Percentiles rank a stretch among this genome's conserved stretches.
phyloP scores from a whole-genome alignment of 2,888 invertebrate species.

The Caenorhabditis drosophilae region DNA sequence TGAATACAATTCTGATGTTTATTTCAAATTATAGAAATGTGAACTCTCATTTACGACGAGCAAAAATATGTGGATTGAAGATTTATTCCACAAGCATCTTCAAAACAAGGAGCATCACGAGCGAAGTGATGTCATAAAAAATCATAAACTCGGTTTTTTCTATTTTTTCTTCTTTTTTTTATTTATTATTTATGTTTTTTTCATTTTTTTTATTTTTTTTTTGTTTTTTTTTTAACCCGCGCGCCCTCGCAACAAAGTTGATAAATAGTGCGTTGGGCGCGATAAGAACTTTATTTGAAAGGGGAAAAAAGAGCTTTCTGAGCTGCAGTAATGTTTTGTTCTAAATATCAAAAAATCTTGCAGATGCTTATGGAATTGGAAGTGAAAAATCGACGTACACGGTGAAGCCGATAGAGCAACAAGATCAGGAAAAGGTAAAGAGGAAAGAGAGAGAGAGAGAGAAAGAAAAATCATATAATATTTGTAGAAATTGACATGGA shows the following conservation, averaged over 20 bases:
- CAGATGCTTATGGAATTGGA: conserved; percentile 25
- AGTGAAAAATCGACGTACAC: conserved; percentile 30
- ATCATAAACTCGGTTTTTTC: conserved; percentile 2
- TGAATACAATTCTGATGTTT: background rate
- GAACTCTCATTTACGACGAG: conserved; percentile 19
- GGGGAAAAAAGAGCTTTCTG: no score
- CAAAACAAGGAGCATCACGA: conserved; percentile 23
- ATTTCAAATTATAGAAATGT: conserved; percentile 14
- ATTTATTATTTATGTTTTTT: no score
- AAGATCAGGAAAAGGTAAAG: conserved; percentile 41
- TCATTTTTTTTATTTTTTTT: no score
- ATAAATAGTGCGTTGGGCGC: no score
- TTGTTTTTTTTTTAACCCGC: no score
- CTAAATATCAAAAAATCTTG: background rate
- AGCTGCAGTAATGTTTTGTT: no score
- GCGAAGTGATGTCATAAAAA: no score
- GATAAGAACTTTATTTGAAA: no score
- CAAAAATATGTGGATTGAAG: conserved; percentile 13
- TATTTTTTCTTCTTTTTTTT: background rate
- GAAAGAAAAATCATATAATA: background rate
- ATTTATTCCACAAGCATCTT: conserved; percentile 28
- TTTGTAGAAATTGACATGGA: conserved; percentile 44
- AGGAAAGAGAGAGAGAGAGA: background rate
- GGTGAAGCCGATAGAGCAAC: conserved; percentile 42
- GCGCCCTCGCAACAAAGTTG: no score